These are phyloP conservation scores for Heliconius congener DNA, from an alignment of 1,140 invertebrate species.

Conservation along the genomic window DNA sequence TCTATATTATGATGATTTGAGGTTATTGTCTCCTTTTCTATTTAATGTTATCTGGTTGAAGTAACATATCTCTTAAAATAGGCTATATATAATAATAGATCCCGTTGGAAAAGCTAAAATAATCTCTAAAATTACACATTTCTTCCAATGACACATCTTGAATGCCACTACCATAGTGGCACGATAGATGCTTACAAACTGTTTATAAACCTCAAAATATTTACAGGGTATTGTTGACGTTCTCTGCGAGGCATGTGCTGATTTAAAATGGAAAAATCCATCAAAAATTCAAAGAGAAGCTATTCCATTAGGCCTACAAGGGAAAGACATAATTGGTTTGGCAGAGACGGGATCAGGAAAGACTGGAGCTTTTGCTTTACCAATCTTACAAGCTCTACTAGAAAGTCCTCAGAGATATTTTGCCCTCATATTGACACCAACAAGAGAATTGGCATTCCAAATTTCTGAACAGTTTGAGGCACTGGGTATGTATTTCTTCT, in stretches of 20 bases:
- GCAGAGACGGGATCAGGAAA: constrained; percentile 99
- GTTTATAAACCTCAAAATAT: constrained; percentile 5
- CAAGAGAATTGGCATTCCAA: constrained; percentile 97
- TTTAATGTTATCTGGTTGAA: no score
- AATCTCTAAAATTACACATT: neutral
- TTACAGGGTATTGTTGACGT: constrained; percentile 94
- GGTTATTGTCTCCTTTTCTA: no score
- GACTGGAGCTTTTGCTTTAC: constrained; percentile 98
- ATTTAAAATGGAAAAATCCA: constrained; percentile 96
- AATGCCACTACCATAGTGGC: no score
- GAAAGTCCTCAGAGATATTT: constrained; percentile 96
- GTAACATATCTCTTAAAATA: no score
- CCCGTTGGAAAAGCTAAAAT: neutral
- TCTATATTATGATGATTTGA: no score
- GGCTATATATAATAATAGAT: no score
- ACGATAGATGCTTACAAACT: neutral
- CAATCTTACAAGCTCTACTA: constrained; percentile 95
- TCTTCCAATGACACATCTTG: neutral
- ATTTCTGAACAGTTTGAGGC: constrained; percentile 98
- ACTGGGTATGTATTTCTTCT: constrained; percentile 83
- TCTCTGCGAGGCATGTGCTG: constrained; percentile 94
- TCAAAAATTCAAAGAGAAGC: constrained; percentile 97
- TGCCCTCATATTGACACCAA: constrained; percentile 96
- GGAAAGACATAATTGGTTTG: constrained; percentile 97
- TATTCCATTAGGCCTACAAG: constrained; percentile 94